phyloP scores from a whole-genome alignment of 1,140 invertebrate species.

The Brachionus koreanus region DNA sequence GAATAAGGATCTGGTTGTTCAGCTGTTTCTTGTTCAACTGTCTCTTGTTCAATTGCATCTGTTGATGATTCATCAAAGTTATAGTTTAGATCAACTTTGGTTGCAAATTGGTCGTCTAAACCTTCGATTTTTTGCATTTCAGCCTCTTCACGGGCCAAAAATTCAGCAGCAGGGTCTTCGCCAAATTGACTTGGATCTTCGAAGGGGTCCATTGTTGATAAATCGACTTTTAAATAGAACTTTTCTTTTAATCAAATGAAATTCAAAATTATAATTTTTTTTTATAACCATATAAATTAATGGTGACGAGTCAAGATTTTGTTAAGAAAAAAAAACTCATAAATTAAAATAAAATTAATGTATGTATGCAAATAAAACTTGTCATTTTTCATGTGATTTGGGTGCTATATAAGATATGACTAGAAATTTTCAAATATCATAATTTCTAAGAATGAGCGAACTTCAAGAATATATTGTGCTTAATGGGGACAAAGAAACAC shows the following conservation, averaged over 20 bases:
- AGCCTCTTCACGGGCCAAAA: conserved; percentile 82
- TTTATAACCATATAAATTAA: neutral
- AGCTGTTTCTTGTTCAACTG: too few species aligned
- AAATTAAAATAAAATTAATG: neutral
- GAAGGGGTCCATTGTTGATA: neutral
- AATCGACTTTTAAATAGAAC: too few species aligned
- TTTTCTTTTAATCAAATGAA: neutral
- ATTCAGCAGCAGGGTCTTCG: conserved; percentile 82
- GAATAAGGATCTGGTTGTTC: conserved; percentile 50
- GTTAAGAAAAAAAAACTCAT: neutral
- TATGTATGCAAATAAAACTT: neutral
- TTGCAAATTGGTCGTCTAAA: conserved; percentile 62
- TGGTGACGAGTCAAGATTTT: neutral
- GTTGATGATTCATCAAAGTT: neutral
- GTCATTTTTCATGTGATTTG: neutral
- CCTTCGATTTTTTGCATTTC: conserved; percentile 80
- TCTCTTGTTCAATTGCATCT: neutral
- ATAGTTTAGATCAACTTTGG: neutral
- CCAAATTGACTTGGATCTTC: conserved; percentile 17
- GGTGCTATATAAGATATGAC: neutral
- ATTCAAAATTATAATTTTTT: neutral
- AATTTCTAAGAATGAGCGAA: neutral
- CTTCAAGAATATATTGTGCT: neutral
- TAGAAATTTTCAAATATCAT: neutral
- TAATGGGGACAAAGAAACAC: neutral